These are phyloP conservation scores for Tetranychus cinnabarinus DNA, from an alignment of 1,140 invertebrate species.

Conservation along the genomic window DNA sequence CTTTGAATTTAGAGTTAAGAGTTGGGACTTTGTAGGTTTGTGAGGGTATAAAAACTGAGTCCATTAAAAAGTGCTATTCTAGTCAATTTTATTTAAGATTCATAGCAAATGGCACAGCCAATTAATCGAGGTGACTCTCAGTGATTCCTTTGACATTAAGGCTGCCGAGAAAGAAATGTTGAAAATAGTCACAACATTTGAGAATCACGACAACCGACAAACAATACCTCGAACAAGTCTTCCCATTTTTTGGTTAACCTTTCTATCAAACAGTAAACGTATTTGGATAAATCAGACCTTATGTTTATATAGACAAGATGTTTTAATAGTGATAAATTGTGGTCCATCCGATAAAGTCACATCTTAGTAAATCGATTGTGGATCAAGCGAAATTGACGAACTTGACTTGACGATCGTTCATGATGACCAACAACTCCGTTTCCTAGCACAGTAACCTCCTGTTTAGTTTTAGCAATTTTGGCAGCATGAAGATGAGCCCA, in stretches of 20 bases:
- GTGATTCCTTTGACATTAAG: neutral
- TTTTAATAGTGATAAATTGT: neutral
- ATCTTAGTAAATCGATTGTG: neutral
- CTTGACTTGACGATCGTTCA: too few species aligned
- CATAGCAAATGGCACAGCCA: too few species aligned
- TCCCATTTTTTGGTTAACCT: neutral
- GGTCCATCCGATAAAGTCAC: neutral
- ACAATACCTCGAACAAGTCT: neutral
- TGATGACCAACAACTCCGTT: too few species aligned
- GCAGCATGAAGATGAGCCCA: too few species aligned
- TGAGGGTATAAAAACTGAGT: too few species aligned
- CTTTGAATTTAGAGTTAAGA: too few species aligned
- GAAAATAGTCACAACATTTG: neutral
- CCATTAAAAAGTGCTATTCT: too few species aligned
- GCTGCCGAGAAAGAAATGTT: neutral
- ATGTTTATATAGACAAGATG: neutral
- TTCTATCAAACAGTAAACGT: neutral
- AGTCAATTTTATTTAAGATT: too few species aligned
- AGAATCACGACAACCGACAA: neutral
- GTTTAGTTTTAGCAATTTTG: too few species aligned
- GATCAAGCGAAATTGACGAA: neutral
- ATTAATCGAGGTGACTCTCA: too few species aligned
- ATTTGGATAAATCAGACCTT: neutral
- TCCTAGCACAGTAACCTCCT: too few species aligned
- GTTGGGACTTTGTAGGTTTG: too few species aligned